These are phyloP conservation scores for Hydrozoanthus gracilis DNA, from an alignment of 92 coral and sea anemone genomes.

Conservation along the genomic window DNA sequence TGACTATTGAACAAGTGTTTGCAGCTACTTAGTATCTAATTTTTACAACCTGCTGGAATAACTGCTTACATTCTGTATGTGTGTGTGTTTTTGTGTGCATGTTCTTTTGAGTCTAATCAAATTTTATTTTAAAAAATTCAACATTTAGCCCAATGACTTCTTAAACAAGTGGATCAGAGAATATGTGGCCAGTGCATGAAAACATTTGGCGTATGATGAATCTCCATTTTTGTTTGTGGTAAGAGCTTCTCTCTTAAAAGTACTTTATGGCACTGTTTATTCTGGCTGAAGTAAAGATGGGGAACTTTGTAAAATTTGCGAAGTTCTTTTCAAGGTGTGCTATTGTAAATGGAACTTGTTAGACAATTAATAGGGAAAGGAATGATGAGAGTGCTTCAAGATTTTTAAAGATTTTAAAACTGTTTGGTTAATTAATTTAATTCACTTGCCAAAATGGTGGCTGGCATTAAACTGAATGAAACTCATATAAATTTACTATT, in stretches of 20 bases:
- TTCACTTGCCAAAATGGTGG: slow-evolving; percentile 29
- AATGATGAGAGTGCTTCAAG: slow-evolving; percentile 25
- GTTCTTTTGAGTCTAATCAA: slow-evolving; percentile 3
- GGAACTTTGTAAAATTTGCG: slow-evolving; percentile 18
- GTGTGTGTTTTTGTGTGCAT: slow-evolving; percentile 27
- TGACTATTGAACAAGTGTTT: background rate
- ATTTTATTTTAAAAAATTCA: slow-evolving; percentile 19
- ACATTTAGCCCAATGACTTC: slow-evolving; percentile 20
- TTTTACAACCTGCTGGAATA: slow-evolving; percentile 17
- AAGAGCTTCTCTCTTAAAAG: slow-evolving; percentile 24
- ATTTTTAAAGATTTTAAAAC: slow-evolving; percentile 21
- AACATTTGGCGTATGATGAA: slow-evolving; percentile 19
- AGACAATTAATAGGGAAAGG: slow-evolving; percentile 26
- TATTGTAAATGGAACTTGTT: slow-evolving; percentile 23
- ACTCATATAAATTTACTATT: slow-evolving; percentile 22
- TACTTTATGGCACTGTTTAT: slow-evolving; percentile 25
- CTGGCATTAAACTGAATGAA: slow-evolving; percentile 25
- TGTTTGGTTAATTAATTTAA: slow-evolving; percentile 24
- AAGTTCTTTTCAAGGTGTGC: slow-evolving; percentile 25
- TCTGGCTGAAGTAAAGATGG: slow-evolving; percentile 9
- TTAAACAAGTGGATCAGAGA: slow-evolving; percentile 22
- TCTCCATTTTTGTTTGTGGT: slow-evolving; percentile 29
- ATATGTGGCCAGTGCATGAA: slow-evolving; percentile 20
- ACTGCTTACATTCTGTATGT: slow-evolving; percentile 23
- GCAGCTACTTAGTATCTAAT: slow-evolving; percentile 23